phyloP scores from a whole-genome alignment of 2,797 vertebrate genomes.

The Synaphobranchus kaupii region DNA sequence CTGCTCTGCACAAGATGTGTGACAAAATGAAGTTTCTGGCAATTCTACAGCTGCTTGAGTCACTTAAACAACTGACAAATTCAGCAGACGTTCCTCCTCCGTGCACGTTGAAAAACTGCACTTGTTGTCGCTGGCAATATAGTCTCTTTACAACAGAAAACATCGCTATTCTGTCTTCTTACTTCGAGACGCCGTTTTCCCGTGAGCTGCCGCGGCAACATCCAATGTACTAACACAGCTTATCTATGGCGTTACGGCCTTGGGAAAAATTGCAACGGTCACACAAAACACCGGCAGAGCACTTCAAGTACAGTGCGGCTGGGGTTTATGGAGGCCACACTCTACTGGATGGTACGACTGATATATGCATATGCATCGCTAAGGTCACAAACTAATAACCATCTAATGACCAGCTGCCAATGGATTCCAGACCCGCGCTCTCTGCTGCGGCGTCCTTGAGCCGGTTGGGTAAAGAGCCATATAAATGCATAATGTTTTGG shows the following conservation, averaged over 20 bases:
- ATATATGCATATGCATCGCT: background rate
- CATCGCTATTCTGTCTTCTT: background rate
- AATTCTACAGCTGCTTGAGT: background rate
- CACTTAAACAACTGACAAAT: background rate
- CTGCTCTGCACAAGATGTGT: background rate
- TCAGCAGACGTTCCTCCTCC: background rate
- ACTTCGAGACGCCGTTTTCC: background rate
- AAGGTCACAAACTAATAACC: background rate
- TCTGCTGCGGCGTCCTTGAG: background rate
- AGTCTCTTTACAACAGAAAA: background rate
- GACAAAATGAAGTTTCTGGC: background rate
- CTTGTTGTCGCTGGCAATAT: background rate
- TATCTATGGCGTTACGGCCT: too few relatives aligned
- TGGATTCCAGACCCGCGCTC: background rate
- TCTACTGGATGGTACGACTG: background rate
- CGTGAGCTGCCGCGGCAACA: background rate
- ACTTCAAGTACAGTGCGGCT: background rate
- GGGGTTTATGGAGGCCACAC: background rate
- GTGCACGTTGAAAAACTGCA: background rate
- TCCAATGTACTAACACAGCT: too few relatives aligned
- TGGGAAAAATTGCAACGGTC: background rate
- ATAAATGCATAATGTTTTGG: constrained; percentile 10
- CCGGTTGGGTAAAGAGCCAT: background rate
- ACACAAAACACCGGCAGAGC: background rate
- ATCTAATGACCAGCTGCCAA: background rate